A percentile compares a stretch with the other conserved stretches of the same genome.
phyloP scores from a whole-genome alignment of 2,113 vertebrate genomes.

The Pseudolaguvia tuberculata region DNA sequence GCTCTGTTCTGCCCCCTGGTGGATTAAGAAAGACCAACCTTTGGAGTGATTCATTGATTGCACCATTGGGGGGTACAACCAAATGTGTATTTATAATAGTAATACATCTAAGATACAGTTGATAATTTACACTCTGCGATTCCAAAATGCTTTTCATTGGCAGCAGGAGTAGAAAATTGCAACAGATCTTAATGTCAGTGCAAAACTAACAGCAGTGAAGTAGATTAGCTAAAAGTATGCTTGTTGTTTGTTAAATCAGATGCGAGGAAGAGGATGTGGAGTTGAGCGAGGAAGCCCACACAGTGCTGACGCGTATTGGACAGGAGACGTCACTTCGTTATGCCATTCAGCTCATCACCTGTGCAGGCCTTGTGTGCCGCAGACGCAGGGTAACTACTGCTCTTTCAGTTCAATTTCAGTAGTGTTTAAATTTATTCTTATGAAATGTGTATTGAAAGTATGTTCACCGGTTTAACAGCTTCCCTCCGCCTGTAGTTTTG shows the following conservation, averaged over 20 bases:
- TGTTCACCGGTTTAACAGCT: background rate
- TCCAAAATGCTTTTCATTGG: too few species aligned
- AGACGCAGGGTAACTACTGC: slow-evolving; percentile 76
- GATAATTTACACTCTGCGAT: too few species aligned
- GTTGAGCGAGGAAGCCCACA: slow-evolving; percentile 85
- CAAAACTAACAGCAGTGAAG: too few species aligned
- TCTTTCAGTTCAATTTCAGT: too few species aligned
- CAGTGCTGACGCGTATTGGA: slow-evolving; percentile 83
- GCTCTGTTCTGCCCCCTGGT: too few species aligned
- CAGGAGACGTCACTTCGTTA: slow-evolving; percentile 87
- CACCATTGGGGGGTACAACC: too few species aligned
- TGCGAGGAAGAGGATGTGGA: slow-evolving; percentile 91
- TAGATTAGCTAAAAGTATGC: background rate
- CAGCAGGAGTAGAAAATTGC: too few species aligned
- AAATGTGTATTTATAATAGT: too few species aligned
- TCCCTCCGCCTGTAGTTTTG: background rate
- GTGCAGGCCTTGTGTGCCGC: slow-evolving; percentile 84
- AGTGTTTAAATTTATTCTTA: too few species aligned
- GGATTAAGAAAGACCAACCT: too few species aligned
- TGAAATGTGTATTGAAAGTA: background rate
- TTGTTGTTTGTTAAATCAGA: slow-evolving; percentile 52
- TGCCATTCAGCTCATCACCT: slow-evolving; percentile 89
- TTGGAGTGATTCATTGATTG: too few species aligned
- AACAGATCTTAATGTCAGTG: background rate
- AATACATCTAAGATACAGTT: too few species aligned